Base-by-base conservation (phyloP, 1,140 invertebrate species). In the Drosophila nigrodunni region DNA sequence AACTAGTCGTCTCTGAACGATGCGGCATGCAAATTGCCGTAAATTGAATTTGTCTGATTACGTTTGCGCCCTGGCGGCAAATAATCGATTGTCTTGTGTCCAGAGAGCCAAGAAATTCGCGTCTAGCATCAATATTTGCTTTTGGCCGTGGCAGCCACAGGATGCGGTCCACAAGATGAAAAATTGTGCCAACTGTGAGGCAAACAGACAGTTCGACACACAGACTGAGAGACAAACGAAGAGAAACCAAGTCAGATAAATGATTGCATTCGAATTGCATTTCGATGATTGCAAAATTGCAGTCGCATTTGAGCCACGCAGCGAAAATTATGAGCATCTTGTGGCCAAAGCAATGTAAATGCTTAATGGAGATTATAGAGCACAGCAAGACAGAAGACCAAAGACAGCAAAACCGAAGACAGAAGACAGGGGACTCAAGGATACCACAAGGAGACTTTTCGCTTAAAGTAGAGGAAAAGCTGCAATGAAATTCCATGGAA, bases 41-140 rank as follows among this genome's bases (percentile, higher is more conserved):
- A 89, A 88, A 88, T 88, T 88, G 85, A 88, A 88, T 88, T 88
- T 88, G 85, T 88, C 80, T 90, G 85, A 88, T 90, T 88, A 89
- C 85, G 80, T 88, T 89, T 83, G 85, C 71, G 74, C 80, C 73
- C 49, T 49, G 37, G 47, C 30, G 44, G 54, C 41, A 25, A 75
- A 71, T 85, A 88, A 88, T 88, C 85, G 85, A 88, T 88, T 89
- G 83, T 89, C 79, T 83, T 58, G 74, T 55, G 21, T 55, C 62
- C 57, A 59, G 64, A 49, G 62, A 11, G 30, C 57, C 30, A 60
- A 52, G 21, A 46, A 55, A 46, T 34, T 18, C 44, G 37, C 50
- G 69, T 10, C 74, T 65, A 67, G 60, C 80, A 64, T 65, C 80
- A 88, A 89, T 87, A 82, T 87, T 87, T 88, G 64, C 79, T 74